Evolutionary conservation across 2,113 vertebrate genomes (phyloP).

Genomic region (Octodon degus): DNA sequence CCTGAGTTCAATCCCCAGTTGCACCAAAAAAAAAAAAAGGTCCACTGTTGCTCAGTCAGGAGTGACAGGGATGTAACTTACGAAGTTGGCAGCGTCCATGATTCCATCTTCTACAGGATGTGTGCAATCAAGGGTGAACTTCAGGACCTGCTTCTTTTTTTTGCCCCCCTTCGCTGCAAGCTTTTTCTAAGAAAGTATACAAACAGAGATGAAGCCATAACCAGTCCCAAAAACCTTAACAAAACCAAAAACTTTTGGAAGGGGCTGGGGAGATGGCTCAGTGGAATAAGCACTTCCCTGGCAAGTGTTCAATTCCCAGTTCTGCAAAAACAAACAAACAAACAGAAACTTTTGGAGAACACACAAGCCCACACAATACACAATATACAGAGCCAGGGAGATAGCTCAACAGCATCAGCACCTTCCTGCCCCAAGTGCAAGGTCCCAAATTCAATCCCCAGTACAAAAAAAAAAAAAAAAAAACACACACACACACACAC

Average conservation of each 20-base stretch:
- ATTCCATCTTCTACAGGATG: slow-evolving; percentile 99
- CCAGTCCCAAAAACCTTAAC: not conserved
- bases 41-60: not conserved
- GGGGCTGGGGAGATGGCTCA: no score
- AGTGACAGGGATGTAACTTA: slow-evolving; percentile 84
- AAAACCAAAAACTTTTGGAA: not conserved
- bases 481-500: no score
- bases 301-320: no score
- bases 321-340: no score
- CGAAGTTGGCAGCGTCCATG: slow-evolving; percentile 99
- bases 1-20: no score
- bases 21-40: not conserved
- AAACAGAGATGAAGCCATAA: not conserved
- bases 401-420: no score
- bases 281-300: no score
- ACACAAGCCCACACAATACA: not conserved
- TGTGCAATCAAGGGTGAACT: slow-evolving; percentile 98
- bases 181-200: slow-evolving; percentile 88
- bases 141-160: slow-evolving; percentile 97
- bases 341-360: no score
- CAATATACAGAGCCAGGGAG: not conserved
- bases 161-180: slow-evolving; percentile 93
- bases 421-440: no score
- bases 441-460: no score
- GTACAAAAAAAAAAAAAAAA: no score